Conservation (phyloP, 2,797 vertebrate species). For the Sciaenops ocellatus region DNA sequence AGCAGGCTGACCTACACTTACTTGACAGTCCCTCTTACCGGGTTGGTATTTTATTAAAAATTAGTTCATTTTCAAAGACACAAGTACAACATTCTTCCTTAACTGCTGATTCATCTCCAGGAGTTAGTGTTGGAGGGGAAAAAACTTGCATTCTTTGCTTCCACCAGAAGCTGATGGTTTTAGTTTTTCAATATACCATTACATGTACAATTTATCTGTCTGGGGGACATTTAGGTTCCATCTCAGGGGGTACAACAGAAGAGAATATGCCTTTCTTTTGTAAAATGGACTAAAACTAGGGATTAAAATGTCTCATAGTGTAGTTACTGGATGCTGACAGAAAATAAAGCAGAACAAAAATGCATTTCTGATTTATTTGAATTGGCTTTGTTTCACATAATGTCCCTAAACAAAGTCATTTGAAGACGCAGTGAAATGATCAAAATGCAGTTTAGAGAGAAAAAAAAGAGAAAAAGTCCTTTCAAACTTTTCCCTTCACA, state of each 20-base stretch:
- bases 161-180: not conserved
- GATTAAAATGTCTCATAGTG: not conserved
- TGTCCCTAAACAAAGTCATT: conserved; percentile 10
- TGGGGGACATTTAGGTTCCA: not conserved
- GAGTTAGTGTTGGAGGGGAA: not conserved
- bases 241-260: not conserved
- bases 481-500: not conserved
- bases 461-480: not conserved
- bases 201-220: not conserved
- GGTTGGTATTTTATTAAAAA: too few relatives aligned
- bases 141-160: not conserved
- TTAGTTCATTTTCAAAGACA: too few relatives aligned
- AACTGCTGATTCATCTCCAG: not conserved
- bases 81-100: not conserved
- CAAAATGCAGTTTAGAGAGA: conserved; percentile 15
- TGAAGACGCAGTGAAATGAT: not conserved
- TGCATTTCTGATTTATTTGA: not conserved
- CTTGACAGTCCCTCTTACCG: too few relatives aligned
- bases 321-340: not conserved
- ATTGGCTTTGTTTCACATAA: not conserved
- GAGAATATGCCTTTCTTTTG: too few relatives aligned
- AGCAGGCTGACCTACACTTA: too few relatives aligned
- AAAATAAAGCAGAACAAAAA: not conserved
- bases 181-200: not conserved
- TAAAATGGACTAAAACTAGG: too few relatives aligned